Evolutionary conservation across 2,797 vertebrate species (phyloP).

Genomic region (Tauraco hartlaubi): DNA sequence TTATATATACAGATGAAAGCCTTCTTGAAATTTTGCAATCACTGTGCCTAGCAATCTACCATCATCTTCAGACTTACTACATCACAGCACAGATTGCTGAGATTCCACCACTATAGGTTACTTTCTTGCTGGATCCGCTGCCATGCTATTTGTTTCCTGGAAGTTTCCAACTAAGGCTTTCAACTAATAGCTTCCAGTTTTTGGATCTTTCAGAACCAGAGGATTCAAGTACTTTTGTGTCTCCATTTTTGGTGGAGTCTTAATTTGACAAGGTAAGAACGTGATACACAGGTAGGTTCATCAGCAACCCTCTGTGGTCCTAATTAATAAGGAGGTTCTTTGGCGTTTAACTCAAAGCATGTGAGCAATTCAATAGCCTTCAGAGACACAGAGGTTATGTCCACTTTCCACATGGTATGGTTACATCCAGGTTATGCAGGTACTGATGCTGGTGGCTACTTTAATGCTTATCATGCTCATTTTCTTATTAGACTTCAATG

Average conservation of each 20-base stretch:
- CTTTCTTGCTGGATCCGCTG: neutral
- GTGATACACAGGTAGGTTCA: neutral
- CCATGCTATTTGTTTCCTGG: neutral
- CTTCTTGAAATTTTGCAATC: neutral
- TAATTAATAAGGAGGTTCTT: neutral
- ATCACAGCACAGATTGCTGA: neutral
- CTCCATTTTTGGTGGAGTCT: neutral
- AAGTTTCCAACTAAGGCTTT: neutral
- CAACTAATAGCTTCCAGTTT: neutral
- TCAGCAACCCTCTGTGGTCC: neutral
- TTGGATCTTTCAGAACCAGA: neutral
- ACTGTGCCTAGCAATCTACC: neutral
- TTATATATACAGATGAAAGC: neutral
- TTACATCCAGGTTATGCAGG: neutral
- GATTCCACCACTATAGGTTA: neutral
- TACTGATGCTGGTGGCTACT: neutral
- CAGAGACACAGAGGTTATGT: neutral
- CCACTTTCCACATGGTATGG: neutral
- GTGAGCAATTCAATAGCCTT: neutral
- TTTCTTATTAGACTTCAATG: neutral
- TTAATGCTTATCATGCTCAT: neutral
- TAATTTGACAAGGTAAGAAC: neutral
- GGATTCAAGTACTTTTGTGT: neutral
- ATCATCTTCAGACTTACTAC: neutral
- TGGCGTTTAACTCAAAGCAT: neutral